A percentile compares a stretch with the other conserved stretches of the same genome.
Conservation (phyloP, 2,113 vertebrate genomes). For the Hippocampus mohnikei region DNA sequence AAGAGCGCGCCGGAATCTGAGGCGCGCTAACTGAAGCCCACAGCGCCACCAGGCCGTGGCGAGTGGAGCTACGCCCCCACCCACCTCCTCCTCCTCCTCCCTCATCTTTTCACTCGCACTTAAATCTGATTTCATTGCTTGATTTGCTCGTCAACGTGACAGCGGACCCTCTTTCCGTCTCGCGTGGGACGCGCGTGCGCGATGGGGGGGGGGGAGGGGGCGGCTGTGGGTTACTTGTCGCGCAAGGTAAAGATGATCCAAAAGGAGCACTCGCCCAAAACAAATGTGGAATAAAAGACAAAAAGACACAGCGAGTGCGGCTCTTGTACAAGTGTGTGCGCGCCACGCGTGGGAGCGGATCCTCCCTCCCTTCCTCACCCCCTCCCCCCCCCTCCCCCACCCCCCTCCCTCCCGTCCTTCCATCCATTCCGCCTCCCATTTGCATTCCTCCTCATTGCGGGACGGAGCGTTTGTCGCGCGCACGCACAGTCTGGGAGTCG, state of each 20-base stretch:
- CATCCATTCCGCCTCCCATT: slow-evolving; percentile 41
- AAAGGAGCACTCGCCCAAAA: not conserved
- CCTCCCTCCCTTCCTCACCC: not conserved
- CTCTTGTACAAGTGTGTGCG: slow-evolving; percentile 33
- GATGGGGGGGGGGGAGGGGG: not conserved
- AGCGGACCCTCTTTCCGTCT: not conserved
- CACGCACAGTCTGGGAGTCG: not conserved
- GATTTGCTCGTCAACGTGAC: slow-evolving; percentile 14
- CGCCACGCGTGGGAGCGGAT: slow-evolving; percentile 64
- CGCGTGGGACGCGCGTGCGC: not conserved
- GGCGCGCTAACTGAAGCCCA: slow-evolving; percentile 49
- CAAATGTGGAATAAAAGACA: not conserved
- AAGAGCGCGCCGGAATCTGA: not conserved
- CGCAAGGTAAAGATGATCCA: not conserved
- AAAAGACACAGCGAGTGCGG: slow-evolving; percentile 28
- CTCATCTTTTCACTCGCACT: slow-evolving; percentile 13
- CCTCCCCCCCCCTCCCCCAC: not conserved
- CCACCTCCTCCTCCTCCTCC: too few relatives aligned
- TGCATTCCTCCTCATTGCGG: slow-evolving; percentile 27
- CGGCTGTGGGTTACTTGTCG: too few relatives aligned
- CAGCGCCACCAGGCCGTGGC: slow-evolving; percentile 71
- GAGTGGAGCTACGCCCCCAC: slow-evolving; percentile 51
- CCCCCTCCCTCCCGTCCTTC: slow-evolving; percentile 3
- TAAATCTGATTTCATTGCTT: slow-evolving; percentile 25
- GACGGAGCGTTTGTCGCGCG: not conserved